These are phyloP conservation scores for Atta texana DNA, from an alignment of 1,140 invertebrate species.

Conservation along the genomic window DNA sequence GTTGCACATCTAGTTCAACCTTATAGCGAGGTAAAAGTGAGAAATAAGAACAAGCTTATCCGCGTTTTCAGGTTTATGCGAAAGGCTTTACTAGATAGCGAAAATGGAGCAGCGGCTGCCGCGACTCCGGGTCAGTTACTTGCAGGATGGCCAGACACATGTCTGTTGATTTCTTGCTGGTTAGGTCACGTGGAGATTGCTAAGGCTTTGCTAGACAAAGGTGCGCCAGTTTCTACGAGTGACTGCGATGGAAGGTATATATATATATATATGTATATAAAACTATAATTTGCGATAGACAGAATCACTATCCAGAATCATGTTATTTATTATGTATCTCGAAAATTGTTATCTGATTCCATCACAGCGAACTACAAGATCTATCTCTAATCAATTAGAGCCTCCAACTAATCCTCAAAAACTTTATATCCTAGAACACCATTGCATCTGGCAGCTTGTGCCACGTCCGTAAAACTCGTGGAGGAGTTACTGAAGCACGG, in stretches of 20 bases:
- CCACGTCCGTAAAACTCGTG: constrained; percentile 89
- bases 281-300: background rate
- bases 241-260: constrained; percentile 83
- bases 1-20: background rate
- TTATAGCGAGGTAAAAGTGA: background rate
- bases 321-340: background rate
- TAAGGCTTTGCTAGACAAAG: constrained; percentile 77
- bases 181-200: constrained; percentile 80
- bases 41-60: background rate
- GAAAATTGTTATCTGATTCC: background rate
- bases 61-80: constrained; percentile 67
- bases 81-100: constrained; percentile 73
- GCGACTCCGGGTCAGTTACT: constrained; percentile 75
- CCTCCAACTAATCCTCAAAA: background rate
- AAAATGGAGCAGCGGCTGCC: constrained; percentile 74
- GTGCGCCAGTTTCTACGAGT: constrained; percentile 73
- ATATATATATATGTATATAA: background rate
- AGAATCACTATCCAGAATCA: background rate
- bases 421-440: constrained; percentile 87
- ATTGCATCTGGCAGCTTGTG: constrained; percentile 92
- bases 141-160: constrained; percentile 82
- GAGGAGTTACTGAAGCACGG: constrained; percentile 89
- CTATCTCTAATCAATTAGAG: background rate
- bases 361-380: background rate
- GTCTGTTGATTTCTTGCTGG: constrained; percentile 81